Evolutionary conservation across 2,113 vertebrate genomes (phyloP), one percentile per base, ranked within the genome.

Genomic region (Rhinichthys klamathensis): DNA sequence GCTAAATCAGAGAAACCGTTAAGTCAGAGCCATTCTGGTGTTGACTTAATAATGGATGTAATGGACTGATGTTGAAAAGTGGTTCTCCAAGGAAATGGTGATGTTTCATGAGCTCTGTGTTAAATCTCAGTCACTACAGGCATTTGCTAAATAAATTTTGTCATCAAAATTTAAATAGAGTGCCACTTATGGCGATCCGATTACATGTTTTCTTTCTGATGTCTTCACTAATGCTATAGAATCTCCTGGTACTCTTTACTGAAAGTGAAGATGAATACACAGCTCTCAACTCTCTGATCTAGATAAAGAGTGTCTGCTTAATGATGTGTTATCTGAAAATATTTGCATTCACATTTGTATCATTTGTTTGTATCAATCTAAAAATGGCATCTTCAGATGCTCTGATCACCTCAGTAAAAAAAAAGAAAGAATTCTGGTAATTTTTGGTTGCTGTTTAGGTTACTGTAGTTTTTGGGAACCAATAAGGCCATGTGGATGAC

Each of bases 61-160:
- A 76, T 76, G 30, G 54, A 25, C 9, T 60, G 27, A 38, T 38
- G 25, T 56, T 9, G 27, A 58, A 41, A 41, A n/a, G 30, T 23
- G 4, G 51, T 70, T 65, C 67, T 63, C 41, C 58, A 74, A 69
- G 73, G 25, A 51, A 75, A 69, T 46, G 32, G 69, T 54, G 46
- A 72, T 69, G 78, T 73, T 72, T 85, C 44, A 85, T 82, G 78
- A 82, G 61, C 67, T 44, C 30, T 58, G 41, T 54, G 27, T 54
- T 58, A 85, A 84, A 67, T 69, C 60, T 30, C 27, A 60, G 41
- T 49, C 32, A 80, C 74, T 85, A 51, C 54, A 30, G 27, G 16
- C 73, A 41, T 84, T 81, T 58, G 44, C 82, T 58, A 74, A 80
- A 87, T 84, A 67, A 35, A 74, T 72, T n/a, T 25, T 69, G 72